A percentile compares a stretch with the other conserved stretches of the same genome.
These are phyloP conservation scores for Nicator chloris DNA, from an alignment of 2,113 vertebrate genomes.

Conservation along the genomic window DNA sequence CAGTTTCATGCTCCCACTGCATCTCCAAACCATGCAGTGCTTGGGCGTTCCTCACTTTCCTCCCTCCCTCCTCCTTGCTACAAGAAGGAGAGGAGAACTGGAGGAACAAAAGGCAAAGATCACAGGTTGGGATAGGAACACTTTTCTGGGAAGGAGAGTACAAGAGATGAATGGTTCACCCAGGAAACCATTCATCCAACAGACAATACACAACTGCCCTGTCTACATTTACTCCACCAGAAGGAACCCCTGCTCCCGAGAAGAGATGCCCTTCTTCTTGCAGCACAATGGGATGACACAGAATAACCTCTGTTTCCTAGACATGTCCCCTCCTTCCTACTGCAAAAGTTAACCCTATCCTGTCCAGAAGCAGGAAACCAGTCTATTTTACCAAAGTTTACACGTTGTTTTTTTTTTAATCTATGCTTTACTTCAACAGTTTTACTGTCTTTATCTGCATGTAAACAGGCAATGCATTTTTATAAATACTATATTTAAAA, in stretches of 20 bases:
- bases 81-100: background rate
- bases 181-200: too few relatives aligned
- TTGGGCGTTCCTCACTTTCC: fast-evolving
- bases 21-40: background rate
- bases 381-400: background rate
- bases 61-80: background rate
- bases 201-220: too few relatives aligned
- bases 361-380: too few relatives aligned
- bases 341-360: background rate
- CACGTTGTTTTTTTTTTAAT: background rate
- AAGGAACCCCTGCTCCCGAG: background rate
- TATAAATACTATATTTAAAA: background rate
- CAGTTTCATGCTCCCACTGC: background rate
- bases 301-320: background rate
- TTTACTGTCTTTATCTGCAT: background rate
- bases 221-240: too few relatives aligned
- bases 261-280: fast-evolving
- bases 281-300: too few relatives aligned
- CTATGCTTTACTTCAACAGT: background rate
- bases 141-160: background rate
- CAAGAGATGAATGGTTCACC: too few relatives aligned
- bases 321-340: background rate
- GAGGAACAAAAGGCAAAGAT: background rate
- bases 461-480: background rate
- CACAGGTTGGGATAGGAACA: background rate